Evolutionary conservation across 2,888 invertebrate genomes (phyloP).

Genomic region (Tinea trinotella): DNA sequence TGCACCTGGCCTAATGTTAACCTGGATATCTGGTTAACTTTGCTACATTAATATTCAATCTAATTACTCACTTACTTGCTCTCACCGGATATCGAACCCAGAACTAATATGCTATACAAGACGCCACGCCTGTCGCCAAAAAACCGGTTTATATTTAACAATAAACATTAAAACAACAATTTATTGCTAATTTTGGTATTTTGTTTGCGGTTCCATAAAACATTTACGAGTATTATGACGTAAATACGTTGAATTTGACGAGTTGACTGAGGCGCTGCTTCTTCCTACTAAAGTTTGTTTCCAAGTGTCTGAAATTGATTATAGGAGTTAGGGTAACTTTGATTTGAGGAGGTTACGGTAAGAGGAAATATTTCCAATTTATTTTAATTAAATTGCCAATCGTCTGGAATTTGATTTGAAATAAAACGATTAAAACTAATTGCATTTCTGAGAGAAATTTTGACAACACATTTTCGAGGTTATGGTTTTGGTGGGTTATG

Average conservation of each 20-base stretch:
- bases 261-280: background rate
- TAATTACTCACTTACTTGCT: too few relatives aligned
- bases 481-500: too few relatives aligned
- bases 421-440: conserved; percentile 17
- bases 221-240: background rate
- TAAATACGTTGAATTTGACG: conserved; percentile 1
- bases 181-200: too few relatives aligned
- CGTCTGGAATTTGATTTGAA: conserved; percentile 15
- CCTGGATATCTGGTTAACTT: too few relatives aligned
- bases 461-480: too few relatives aligned
- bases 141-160: too few relatives aligned
- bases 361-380: conserved; percentile 17
- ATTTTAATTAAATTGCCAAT: conserved; percentile 17
- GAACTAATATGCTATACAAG: too few relatives aligned
- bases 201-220: background rate
- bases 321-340: conserved; percentile 15
- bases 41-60: too few relatives aligned
- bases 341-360: conserved; percentile 15
- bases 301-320: conserved; percentile 17
- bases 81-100: too few relatives aligned
- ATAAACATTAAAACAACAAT: too few relatives aligned
- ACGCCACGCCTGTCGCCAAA: too few relatives aligned
- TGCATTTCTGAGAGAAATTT: conserved; percentile 1
- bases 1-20: too few relatives aligned
- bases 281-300: conserved; percentile 1